These are phyloP conservation scores for Acronicta alni DNA, from an alignment of 2,888 invertebrate species.

Conservation along the genomic window DNA sequence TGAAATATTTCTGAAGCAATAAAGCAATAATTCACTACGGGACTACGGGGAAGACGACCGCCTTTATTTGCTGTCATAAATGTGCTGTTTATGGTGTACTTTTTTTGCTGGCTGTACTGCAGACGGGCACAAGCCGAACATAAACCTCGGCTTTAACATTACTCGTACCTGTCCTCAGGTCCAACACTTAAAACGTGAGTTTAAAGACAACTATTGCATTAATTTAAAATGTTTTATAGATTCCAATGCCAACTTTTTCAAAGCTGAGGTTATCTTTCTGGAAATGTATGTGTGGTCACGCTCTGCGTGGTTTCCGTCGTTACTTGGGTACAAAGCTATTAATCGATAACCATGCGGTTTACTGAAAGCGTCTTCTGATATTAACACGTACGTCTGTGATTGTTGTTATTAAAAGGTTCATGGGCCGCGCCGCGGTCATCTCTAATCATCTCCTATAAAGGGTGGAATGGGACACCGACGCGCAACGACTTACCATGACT, in stretches of 20 bases:
- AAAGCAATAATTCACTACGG: conserved; percentile 89
- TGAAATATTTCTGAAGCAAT: conserved; percentile 89
- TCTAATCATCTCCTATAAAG: too few relatives aligned
- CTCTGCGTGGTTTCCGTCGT: conserved; percentile 26
- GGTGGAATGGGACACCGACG: too few relatives aligned
- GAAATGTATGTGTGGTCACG: conserved; percentile 51
- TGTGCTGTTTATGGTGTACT: conserved; percentile 86
- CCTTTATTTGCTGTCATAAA: conserved; percentile 89
- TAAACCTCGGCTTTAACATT: conserved; percentile 80
- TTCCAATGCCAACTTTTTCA: conserved; percentile 53
- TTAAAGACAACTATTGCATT: conserved; percentile 55
- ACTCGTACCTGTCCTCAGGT: conserved; percentile 70
- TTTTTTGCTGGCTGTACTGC: conserved; percentile 74
- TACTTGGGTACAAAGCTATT: conserved; percentile 31
- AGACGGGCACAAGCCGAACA: conserved; percentile 74
- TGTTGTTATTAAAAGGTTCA: conserved; percentile 9
- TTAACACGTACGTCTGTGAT: background rate
- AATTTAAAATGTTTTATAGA: conserved; percentile 55
- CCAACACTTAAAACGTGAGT: conserved; percentile 53
- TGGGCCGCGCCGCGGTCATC: background rate
- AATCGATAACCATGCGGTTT: conserved; percentile 48
- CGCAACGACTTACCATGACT: too few relatives aligned
- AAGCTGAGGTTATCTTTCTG: conserved; percentile 40
- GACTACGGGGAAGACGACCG: conserved; percentile 87
- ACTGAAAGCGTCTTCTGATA: conserved; percentile 9